Base-by-base conservation (phyloP, 2,888 invertebrate species). In the Panorpa germanica region DNA sequence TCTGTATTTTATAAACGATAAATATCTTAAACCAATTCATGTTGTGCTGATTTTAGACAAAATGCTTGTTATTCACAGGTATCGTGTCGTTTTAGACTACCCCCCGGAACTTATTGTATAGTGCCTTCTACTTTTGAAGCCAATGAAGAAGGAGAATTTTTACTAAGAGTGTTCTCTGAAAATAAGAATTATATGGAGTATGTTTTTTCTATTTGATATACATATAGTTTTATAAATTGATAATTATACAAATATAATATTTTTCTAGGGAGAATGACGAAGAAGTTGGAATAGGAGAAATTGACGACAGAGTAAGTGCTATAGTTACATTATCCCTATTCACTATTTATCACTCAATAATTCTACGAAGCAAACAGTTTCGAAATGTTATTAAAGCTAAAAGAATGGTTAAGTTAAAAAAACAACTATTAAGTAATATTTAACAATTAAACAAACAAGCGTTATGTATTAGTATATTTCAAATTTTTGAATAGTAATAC, bases 211-310 rank as follows among this genome's bases (percentile, higher is more conserved):
- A n/a, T n/a, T n/a, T n/a, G n/a, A n/a, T n/a, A n/a, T n/a, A n/a
- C n/a, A n/a, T n/a, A n/a, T n/a, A n/a, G n/a, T n/a, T n/a, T n/a
- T n/a, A n/a, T n/a, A n/a, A n/a, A n/a, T n/a, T n/a, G n/a, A n/a
- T n/a, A n/a, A n/a, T n/a, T n/a, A n/a, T n/a, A n/a, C n/a, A n/a
- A n/a, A n/a, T n/a, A n/a, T n/a, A n/a, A n/a, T n/a, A n/a, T 37
- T 42, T 50, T 65, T 63, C 36, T 64, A 88, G 86, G 48, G 88
- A 88, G 53, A 80, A 88, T 45, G 91, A 91, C 47, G 80, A 86
- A 49, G 70, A 77, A 43, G 72, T 91, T 39, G 81, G 82, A 33
- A 70, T 82, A 50, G 76, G 77, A 4, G 75, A 82, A 40, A 63
- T 81, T 15, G 82, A 83, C 47, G 72, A 76, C 38, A 65, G 76